Evolutionary conservation across 1,140 invertebrate genomes (phyloP), one percentile per base, ranked within the genome.

Genomic region (Phymastichus coffea): DNA sequence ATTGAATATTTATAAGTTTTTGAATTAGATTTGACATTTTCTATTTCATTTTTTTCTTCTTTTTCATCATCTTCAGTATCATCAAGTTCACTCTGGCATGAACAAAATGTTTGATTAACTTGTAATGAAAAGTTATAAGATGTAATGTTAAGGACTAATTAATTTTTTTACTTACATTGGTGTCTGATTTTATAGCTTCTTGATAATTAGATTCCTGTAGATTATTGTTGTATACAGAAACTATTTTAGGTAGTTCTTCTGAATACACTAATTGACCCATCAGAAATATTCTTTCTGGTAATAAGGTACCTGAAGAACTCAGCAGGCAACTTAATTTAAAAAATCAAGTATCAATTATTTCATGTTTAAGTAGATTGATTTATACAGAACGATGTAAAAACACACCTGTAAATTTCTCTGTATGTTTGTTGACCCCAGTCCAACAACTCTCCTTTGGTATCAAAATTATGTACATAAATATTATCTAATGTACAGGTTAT

Each of bases 251-350:
- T 23, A 74, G 66, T 51, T 74, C 71, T 35, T 70, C 55, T 1
- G 71, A 74, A 37, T 66, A 71, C 9, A 71, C 60, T 44, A 74
- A 57, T 37, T 72, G 70, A 28, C 73, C 73, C 44, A 74, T 68
- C 35, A 74, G 63, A 52, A 68, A 68, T 61, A 82, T 64, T 54
- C 71, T 67, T 44, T 72, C 61, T 25, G 82, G 82, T 17, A 83
- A 35, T 26, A 83, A 63, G 14, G 68, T 54, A 2, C 80, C 78
- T 59, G 57, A 64, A 49, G 65, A 55, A 40, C 63, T 68, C 8
- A 78, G 48, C 35, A 70, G 61, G 38, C 51, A 65, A 43, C 72
- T 68, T 46, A 40, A 66, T 64, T 57, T 20, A 30, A 41, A 28
- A 53, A 44, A 68, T 60, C 44, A 73, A 61, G 51, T 55, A 14